Conservation (phyloP, 2,888 invertebrate species). For the Dorcus hopei region DNA sequence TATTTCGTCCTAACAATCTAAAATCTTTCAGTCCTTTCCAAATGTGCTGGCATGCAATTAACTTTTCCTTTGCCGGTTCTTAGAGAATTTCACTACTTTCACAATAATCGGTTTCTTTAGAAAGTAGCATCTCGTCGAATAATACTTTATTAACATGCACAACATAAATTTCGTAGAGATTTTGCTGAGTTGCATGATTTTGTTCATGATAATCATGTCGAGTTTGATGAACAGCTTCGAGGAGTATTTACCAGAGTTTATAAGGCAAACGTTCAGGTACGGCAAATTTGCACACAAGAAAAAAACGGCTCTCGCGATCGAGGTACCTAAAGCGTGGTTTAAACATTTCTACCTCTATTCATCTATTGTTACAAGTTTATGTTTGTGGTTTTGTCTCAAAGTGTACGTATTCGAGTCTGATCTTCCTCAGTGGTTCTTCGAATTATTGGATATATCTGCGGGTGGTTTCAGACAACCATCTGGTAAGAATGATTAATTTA, state of each 20-base stretch:
- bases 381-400: conserved; percentile 51
- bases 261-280: conserved; percentile 66
- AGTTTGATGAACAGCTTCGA: conserved; percentile 64
- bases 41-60: too few species aligned
- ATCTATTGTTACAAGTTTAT: conserved; percentile 54
- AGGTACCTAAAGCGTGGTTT: conserved; percentile 79
- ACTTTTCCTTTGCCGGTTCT: too few species aligned
- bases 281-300: conserved; percentile 68
- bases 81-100: too few species aligned
- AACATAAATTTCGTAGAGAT: conserved; percentile 37
- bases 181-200: conserved; percentile 34
- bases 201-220: conserved; percentile 54
- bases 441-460: conserved; percentile 51
- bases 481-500: conserved; percentile 47
- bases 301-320: conserved; percentile 49
- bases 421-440: conserved; percentile 42
- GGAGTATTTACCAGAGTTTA: conserved; percentile 61
- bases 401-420: conserved; percentile 48
- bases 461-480: conserved; percentile 48
- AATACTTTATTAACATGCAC: conserved; percentile 13
- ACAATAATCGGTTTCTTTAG: too few species aligned
- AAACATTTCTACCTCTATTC: conserved; percentile 77
- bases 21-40: too few species aligned
- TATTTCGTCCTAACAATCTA: too few species aligned
- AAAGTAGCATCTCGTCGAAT: too few species aligned